Conservation (phyloP, 2,797 vertebrate species). For the Cygnus olor region DNA sequence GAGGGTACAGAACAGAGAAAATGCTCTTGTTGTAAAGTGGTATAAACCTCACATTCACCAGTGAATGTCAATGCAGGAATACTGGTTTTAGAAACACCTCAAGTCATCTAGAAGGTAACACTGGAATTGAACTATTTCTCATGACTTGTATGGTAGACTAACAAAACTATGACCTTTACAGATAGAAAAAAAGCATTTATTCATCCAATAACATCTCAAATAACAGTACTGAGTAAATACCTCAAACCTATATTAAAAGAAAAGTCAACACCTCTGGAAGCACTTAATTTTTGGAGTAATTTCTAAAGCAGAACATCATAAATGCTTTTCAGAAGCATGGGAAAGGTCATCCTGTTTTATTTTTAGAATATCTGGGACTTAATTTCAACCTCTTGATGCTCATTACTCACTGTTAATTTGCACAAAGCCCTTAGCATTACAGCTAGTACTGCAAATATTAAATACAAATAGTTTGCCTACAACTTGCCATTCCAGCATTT, state of each 20-base stretch:
- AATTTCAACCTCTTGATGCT: neutral
- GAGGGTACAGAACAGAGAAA: neutral
- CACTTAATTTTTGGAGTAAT: rapidly evolving
- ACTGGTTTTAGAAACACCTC: neutral
- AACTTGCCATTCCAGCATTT: too few relatives aligned
- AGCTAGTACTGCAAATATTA: neutral
- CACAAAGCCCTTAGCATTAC: too few relatives aligned
- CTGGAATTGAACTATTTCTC: neutral
- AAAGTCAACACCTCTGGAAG: neutral
- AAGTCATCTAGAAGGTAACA: too few relatives aligned
- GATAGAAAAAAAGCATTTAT: neutral
- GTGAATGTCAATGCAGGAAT: neutral
- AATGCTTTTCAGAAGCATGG: neutral
- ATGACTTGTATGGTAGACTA: neutral
- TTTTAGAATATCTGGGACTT: neutral
- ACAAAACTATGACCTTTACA: neutral
- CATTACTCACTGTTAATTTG: neutral
- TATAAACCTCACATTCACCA: too few relatives aligned
- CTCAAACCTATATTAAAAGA: neutral
- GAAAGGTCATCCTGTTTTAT: neutral
- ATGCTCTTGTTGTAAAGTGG: neutral
- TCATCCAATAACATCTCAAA: neutral
- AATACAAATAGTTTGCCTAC: neutral
- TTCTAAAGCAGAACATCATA: neutral
- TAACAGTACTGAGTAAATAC: neutral